Evolutionary conservation across 2,113 vertebrate genomes (phyloP).

Genomic region (Camelus bactrianus): DNA sequence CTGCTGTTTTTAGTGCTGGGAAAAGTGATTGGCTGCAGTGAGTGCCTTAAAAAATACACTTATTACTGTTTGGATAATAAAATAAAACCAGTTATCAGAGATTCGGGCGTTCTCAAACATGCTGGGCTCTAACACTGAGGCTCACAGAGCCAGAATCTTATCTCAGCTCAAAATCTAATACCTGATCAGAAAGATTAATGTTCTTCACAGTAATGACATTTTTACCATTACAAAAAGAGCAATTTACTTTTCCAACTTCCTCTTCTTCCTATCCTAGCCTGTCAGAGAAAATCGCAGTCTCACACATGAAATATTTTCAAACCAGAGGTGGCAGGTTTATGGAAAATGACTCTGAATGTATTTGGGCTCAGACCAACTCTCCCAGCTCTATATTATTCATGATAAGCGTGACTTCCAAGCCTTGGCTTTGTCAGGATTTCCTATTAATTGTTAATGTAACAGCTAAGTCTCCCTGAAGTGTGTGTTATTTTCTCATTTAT

Average conservation of each 20-base stretch:
- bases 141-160: constrained; percentile 21
- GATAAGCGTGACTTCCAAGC: constrained; percentile 74
- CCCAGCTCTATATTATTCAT: constrained; percentile 73
- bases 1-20: background rate
- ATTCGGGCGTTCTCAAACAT: background rate
- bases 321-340: constrained; percentile 80
- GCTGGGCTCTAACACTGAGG: background rate
- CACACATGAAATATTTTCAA: constrained; percentile 70
- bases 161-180: constrained; percentile 42
- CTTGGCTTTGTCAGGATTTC: constrained; percentile 73
- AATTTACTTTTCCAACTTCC: constrained; percentile 76
- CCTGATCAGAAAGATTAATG: constrained; percentile 68
- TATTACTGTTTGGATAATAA: constrained; percentile 21
- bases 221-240: constrained; percentile 65
- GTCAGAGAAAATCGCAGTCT: constrained; percentile 72
- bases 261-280: constrained; percentile 60
- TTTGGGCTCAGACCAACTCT: constrained; percentile 66
- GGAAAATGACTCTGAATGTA: constrained; percentile 80
- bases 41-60: background rate
- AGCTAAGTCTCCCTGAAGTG: constrained; percentile 72
- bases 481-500: constrained; percentile 82
- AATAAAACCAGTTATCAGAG: constrained; percentile 42
- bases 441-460: constrained; percentile 85
- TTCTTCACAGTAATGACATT: constrained; percentile 69
- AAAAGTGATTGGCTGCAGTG: background rate